Evolutionary conservation across 2,797 vertebrate species (phyloP).

Genomic region (Oophaga sylvatica): DNA sequence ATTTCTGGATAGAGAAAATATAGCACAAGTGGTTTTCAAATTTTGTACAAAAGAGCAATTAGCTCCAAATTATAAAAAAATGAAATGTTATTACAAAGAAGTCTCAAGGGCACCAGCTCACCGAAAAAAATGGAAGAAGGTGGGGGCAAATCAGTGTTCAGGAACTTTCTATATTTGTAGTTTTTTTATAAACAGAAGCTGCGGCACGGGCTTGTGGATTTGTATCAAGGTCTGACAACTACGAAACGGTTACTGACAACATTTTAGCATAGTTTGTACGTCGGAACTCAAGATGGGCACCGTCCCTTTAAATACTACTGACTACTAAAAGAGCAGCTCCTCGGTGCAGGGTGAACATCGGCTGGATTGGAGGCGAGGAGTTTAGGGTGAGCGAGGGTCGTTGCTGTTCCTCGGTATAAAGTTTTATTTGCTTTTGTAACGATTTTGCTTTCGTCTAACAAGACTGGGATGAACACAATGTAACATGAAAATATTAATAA

Average conservation of each 20-base stretch:
- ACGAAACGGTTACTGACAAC: neutral
- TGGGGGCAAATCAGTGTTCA: neutral
- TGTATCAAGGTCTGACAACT: neutral
- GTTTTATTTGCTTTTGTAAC: constrained; percentile 50
- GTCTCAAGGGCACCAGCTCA: no score
- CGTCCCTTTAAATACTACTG: constrained; percentile 80
- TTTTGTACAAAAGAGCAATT: no score
- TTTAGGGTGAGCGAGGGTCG: constrained; percentile 65
- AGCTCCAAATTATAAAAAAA: no score
- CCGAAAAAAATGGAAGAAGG: no score
- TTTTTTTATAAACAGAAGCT: neutral
- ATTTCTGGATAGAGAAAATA: no score
- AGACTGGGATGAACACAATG: constrained; percentile 72
- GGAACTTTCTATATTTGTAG: neutral
- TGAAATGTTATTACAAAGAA: no score
- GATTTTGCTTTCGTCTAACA: constrained; percentile 73
- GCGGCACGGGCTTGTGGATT: neutral
- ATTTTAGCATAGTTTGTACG: no score
- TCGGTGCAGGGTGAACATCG: constrained; percentile 68
- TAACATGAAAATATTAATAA: constrained; percentile 55
- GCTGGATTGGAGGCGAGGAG: constrained; percentile 70
- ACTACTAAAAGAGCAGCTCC: constrained; percentile 75
- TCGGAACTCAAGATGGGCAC: constrained; percentile 62
- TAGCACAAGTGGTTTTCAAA: no score
- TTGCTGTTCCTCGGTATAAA: constrained; percentile 71